These are phyloP conservation scores for Tanytarsus gracilentus DNA, from an alignment of 2,888 invertebrate species.

Conservation along the genomic window DNA sequence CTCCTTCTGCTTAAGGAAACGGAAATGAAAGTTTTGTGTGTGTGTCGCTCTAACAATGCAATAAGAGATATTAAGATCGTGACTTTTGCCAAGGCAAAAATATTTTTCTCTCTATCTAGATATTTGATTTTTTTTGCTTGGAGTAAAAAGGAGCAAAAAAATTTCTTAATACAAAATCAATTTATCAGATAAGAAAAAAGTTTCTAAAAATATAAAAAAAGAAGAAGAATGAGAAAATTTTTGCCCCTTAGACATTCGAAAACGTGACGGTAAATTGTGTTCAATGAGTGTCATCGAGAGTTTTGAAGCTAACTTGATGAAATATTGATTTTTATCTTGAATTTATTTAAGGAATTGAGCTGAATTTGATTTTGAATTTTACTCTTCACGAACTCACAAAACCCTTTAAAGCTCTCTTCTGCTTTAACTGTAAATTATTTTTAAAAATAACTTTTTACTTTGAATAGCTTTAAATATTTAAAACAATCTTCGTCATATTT, in stretches of 20 bases:
- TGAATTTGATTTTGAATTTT: no score
- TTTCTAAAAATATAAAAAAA: not conserved
- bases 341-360: no score
- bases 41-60: conserved; percentile 10
- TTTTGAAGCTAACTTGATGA: no score
- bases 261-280: no score
- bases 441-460: no score
- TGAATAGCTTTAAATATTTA: no score
- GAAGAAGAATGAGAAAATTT: not conserved
- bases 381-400: no score
- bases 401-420: no score
- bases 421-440: no score
- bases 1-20: conserved; percentile 15
- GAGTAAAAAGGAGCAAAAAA: not conserved
- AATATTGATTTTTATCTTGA: no score
- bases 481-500: no score
- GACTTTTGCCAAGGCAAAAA: conserved; percentile 12
- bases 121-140: conserved; percentile 10
- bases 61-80: conserved; percentile 26
- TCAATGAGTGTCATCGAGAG: no score
- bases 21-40: conserved; percentile 19
- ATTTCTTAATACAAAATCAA: conserved; percentile 10
- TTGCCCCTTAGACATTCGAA: not conserved
- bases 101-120: not conserved
- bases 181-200: not conserved